Base-by-base conservation (phyloP, 2,888 invertebrate species). In the Mesoligia furuncula region DNA sequence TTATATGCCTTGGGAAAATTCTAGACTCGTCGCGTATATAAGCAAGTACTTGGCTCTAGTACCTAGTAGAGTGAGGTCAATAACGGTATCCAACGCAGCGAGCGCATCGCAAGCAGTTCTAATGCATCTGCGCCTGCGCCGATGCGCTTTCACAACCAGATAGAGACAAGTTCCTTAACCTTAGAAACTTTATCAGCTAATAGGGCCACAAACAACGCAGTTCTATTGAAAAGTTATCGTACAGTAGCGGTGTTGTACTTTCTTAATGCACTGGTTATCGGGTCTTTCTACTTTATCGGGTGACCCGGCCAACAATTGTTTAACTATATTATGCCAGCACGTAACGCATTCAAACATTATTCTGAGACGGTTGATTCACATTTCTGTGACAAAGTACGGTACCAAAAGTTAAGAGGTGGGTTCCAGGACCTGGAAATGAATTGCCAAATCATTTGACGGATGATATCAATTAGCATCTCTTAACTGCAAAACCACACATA, bases 241-340 rank as follows among this genome's bases (percentile, higher is more conserved):
- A 91, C 91, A 90, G 92, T 92, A 91, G 93, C 90, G 88, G 80
- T 84, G 87, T 90, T 90, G 87, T 91, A 90, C 90, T 90, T 92
- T 92, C 90, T 90, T 91, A 92, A 93, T 95, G 95, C 95, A 95
- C 79, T 91, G 83, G 91, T 95, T 96, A 96, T 95, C 95, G 92
- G 75, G 81, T 89, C 89, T 90, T 91, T 90, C 81, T 89, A 88
- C 90, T 90, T 95, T 96, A 96, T 96, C 96, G 91, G 90, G 91
- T 94, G 95, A 95, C 95, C 95, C 90, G 92, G 90, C 91, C 92
- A 92, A 87, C 89, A 87, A 92, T 93, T 92, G 91, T 91, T 91
- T 88, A 85, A 89, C 86, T 89, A 88, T 89, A 89, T 79, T 90
- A 90, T 89, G 87, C 89, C 88, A 88, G 86, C 81, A 85, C 86